Conservation (phyloP, 2,113 vertebrate species). For the Uria lomvia region DNA sequence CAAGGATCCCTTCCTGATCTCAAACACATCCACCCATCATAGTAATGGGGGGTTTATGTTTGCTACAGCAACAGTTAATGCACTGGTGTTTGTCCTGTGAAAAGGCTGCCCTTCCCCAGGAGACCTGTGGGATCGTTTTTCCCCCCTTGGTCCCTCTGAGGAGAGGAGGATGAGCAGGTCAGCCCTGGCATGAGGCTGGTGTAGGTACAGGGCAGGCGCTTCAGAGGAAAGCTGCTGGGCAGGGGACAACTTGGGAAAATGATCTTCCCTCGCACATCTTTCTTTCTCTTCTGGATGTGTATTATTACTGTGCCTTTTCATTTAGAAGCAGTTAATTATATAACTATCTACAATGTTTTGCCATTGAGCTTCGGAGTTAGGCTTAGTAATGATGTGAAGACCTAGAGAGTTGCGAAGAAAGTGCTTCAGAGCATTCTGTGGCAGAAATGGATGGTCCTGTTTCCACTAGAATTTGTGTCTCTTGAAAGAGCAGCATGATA, state of each 20-base stretch:
- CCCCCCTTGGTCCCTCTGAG: neutral
- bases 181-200: neutral
- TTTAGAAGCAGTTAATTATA: neutral
- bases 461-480: neutral
- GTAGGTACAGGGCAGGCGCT: rapidly evolving
- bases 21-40: rapidly evolving
- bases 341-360: neutral
- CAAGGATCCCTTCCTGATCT: neutral
- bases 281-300: neutral
- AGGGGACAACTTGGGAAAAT: neutral
- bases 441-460: neutral
- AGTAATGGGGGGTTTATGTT: neutral
- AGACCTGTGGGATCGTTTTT: neutral
- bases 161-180: neutral
- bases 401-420: neutral
- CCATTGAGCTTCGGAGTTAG: neutral
- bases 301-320: neutral
- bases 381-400: neutral
- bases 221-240: neutral
- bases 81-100: neutral
- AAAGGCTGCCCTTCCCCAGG: neutral
- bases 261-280: neutral
- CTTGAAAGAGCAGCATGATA: neutral
- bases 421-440: neutral
- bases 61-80: neutral